Percentiles rank a stretch among this genome's conserved stretches.
These are phyloP conservation scores for Carlito syrichta DNA, from an alignment of 2,113 vertebrate genomes.

Conservation along the genomic window DNA sequence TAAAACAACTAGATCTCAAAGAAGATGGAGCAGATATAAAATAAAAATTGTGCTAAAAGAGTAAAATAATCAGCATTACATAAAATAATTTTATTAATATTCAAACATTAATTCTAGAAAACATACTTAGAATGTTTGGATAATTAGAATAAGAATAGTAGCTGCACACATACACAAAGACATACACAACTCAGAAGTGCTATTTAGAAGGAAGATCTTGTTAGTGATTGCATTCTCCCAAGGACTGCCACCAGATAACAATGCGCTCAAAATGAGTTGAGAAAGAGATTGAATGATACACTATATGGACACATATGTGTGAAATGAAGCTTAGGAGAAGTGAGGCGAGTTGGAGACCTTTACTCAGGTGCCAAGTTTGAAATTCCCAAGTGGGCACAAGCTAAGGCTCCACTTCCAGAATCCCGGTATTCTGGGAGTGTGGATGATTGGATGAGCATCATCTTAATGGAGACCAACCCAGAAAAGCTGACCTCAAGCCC, in stretches of 20 bases:
- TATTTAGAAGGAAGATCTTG: not conserved
- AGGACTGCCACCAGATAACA: not conserved
- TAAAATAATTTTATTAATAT: not conserved
- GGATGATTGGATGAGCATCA: not conserved
- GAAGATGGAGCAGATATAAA: not conserved
- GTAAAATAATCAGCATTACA: not conserved
- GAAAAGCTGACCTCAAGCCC: not conserved
- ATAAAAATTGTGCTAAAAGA: not conserved
- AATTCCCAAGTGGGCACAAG: not conserved
- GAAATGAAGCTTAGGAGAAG: not conserved
- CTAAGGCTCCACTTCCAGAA: not conserved
- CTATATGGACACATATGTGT: rapidly evolving
- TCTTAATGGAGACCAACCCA: not conserved
- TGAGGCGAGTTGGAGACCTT: rapidly evolving
- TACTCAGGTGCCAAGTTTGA: not conserved
- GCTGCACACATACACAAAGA: not conserved
- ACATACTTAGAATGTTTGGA: not conserved
- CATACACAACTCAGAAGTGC: not conserved
- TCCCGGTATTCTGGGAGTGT: no score
- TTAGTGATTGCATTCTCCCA: not conserved
- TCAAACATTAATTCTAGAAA: not conserved
- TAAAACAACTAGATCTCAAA: not conserved
- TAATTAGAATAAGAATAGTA: not conserved
- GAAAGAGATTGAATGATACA: no score
- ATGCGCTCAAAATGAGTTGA: not conserved